Conservation (phyloP, 2,113 vertebrate species). For the Gnathonemus longibarbis region DNA sequence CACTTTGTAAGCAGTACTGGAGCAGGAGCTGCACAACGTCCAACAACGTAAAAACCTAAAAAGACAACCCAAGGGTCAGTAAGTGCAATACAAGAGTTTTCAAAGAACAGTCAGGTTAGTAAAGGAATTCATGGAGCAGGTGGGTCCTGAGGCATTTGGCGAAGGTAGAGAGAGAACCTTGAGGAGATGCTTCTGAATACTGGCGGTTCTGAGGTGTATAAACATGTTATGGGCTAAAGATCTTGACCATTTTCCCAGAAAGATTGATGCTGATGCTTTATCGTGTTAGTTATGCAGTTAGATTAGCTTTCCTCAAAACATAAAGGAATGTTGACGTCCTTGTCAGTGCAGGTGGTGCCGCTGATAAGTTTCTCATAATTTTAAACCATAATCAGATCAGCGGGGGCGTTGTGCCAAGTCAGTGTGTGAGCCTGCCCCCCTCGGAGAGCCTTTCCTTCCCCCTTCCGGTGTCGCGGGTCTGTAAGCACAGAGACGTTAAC, state of each 20-base stretch:
- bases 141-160: not conserved
- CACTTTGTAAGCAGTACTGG: not conserved
- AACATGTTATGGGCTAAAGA: not conserved
- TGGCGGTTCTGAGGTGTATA: not conserved
- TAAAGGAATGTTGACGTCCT: too few species aligned
- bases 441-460: not conserved
- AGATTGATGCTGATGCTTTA: not conserved
- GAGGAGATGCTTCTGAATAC: not conserved
- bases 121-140: not conserved
- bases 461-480: not conserved
- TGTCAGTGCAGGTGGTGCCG: not conserved
- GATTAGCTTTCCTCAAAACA: too few species aligned
- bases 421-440: not conserved
- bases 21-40: not conserved
- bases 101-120: not conserved
- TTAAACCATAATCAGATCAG: not conserved
- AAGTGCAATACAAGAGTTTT: not conserved
- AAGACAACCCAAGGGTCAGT: not conserved
- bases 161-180: not conserved
- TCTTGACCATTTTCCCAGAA: not conserved
- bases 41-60: not conserved
- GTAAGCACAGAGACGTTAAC: not conserved
- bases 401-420: not conserved
- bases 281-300: too few species aligned
- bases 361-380: not conserved